Evolutionary conservation across 1,140 invertebrate genomes (phyloP), one percentile per base, ranked within the genome.

Genomic region (Coenobita brevimanus): DNA sequence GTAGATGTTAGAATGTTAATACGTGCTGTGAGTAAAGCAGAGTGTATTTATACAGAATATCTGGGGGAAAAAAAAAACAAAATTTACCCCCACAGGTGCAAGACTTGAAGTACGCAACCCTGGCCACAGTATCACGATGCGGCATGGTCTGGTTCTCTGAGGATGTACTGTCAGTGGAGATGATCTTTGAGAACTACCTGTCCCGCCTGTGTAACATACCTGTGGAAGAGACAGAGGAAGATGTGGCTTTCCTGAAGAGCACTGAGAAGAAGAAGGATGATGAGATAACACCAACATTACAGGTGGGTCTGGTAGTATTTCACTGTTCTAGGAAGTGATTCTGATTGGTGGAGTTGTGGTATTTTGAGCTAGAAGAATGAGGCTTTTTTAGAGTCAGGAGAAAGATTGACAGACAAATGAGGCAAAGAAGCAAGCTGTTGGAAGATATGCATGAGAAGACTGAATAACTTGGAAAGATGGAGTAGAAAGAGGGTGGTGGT

Each of bases 101-200:
- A 95, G 99, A 99, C 93, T 93, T 99, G 90, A 98, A 98, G 92
- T 99, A 98, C 93, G 99, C 99, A 4, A 99, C 99, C 0, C 93
- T 99, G 80, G 99, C 99, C 17, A 99, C 99, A 0, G 99, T 99
- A 0, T 99, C 98, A 17, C 97, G 99, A 93, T 99, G 99, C 93
- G 99, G 99, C 88, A 99, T 99, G 98, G 97, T 99, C 54, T 99
- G 98, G 98, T 99, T 99, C 94, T 98, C 97, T 3, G 98, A 99
- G 93, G 98, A 99, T 93, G 98, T 99, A 0, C 94, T 99, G 2
- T 97, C 98, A 0, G 98, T 97, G 0, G 98, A 99, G 93, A 99
- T 99, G 98, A 97, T 99, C 89, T 99, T 99, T 92, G 97, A 99
- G 91, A 98, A 99, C 92, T 99, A 98, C 92, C 94, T 99, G 89